phyloP scores from a whole-genome alignment of 2,113 vertebrate species.

The Phrynocephalus versicolor region DNA sequence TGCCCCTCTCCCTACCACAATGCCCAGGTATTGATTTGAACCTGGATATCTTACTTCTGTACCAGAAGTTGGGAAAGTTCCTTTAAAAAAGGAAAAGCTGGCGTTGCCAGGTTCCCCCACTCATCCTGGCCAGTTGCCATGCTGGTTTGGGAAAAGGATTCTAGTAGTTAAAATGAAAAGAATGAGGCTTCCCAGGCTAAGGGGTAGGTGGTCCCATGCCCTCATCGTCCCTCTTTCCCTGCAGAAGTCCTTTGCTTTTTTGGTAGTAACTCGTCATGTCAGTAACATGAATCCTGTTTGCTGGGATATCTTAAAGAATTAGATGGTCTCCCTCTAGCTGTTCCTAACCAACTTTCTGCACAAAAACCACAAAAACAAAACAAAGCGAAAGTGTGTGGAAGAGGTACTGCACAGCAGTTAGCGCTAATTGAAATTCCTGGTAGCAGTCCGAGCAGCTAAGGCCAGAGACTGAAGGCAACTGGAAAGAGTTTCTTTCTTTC shows the following conservation, averaged over 20 bases:
- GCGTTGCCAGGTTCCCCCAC: too few species aligned
- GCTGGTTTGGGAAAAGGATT: too few species aligned
- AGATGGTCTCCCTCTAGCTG: conserved; percentile 4
- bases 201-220: background rate
- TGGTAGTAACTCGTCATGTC: background rate
- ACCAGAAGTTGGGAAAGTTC: too few species aligned
- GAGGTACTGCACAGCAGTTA: conserved; percentile 1
- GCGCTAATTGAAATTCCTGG: conserved; percentile 40
- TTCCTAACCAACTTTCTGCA: conserved; percentile 24
- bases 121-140: too few species aligned
- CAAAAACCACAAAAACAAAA: background rate
- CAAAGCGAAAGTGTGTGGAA: background rate
- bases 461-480: conserved; percentile 21
- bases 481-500: background rate
- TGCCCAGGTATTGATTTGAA: background rate
- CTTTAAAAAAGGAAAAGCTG: too few species aligned
- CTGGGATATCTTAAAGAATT: background rate
- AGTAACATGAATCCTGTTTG: background rate
- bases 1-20: too few species aligned
- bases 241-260: background rate
- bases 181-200: too few species aligned
- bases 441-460: conserved; percentile 28
- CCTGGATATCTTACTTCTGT: background rate
- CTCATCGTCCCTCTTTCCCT: background rate
- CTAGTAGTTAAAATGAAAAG: too few species aligned